Evolutionary conservation across 2,888 invertebrate species (phyloP).

Genomic region (Drosophila imparisetae): DNA sequence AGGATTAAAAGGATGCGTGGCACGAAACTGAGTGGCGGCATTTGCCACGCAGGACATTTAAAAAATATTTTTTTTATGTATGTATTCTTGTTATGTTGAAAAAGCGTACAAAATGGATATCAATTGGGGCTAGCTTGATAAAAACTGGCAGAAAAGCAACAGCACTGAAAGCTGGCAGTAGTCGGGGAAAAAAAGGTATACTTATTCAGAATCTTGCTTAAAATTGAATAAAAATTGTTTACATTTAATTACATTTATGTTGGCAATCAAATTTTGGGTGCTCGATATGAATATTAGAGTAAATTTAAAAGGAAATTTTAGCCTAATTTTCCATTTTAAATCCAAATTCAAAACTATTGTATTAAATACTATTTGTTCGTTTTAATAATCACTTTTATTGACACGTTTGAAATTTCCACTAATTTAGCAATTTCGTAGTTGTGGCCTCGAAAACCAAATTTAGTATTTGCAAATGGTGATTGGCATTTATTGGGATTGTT

Average conservation of each 20-base stretch:
- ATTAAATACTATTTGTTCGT: not conserved
- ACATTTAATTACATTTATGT: not conserved
- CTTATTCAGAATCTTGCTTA: constrained; percentile 15
- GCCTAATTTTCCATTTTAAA: too few relatives aligned
- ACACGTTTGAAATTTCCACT: constrained; percentile 3
- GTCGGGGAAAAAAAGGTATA: not conserved
- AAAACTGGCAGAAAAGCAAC: constrained; percentile 12
- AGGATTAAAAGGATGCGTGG: not conserved
- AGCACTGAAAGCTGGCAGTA: constrained; percentile 12
- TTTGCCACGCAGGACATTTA: constrained; percentile 32
- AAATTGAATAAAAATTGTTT: constrained; percentile 11
- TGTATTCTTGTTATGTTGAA: constrained; percentile 12
- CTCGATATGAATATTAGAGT: not conserved
- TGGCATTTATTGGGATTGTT: constrained; percentile 12
- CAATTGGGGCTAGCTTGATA: constrained; percentile 2
- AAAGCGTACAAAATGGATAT: constrained; percentile 9
- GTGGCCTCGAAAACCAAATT: constrained; percentile 23
- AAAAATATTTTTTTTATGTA: constrained; percentile 38
- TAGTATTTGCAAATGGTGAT: constrained; percentile 30
- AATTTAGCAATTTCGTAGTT: constrained; percentile 8
- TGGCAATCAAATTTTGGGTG: not conserved
- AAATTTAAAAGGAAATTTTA: not conserved
- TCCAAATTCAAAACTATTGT: not conserved
- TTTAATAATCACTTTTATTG: not conserved
- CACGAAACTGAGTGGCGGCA: constrained; percentile 1